Conservation (phyloP, 2,113 vertebrate genomes). For the Pipra filicauda region DNA sequence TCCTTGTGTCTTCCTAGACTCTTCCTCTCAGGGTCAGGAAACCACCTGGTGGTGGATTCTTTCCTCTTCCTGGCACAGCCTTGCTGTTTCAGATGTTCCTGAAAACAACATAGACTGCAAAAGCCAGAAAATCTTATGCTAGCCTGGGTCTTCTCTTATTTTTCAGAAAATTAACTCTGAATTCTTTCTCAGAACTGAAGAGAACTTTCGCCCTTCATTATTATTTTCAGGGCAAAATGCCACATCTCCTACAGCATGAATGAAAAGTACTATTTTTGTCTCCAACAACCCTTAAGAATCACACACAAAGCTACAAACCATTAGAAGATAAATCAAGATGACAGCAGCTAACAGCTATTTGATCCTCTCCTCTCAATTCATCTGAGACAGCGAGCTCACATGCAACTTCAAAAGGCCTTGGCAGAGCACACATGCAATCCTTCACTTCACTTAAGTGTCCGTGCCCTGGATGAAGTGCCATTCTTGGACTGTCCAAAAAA, state of each 20-base stretch:
- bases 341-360: not conserved
- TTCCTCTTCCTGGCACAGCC: not conserved
- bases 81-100: not conserved
- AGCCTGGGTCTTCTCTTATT: not conserved
- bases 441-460: not conserved
- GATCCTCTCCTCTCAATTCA: not conserved
- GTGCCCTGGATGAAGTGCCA: not conserved
- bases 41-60: not conserved
- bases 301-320: not conserved
- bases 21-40: not conserved
- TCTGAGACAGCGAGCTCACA: not conserved
- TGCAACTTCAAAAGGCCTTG: not conserved
- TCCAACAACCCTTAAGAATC: not conserved
- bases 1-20: not conserved
- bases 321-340: not conserved
- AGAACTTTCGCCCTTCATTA: not conserved
- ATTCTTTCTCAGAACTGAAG: not conserved
- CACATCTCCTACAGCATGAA: not conserved
- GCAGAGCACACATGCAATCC: not conserved
- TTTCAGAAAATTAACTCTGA: not conserved
- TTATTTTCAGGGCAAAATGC: not conserved
- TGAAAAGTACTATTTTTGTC: not conserved
- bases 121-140: not conserved
- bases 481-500: not conserved
- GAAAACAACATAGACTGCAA: not conserved